phyloP scores from a whole-genome alignment of 64 coral and sea anemone genomes.

The Acropora yongei region DNA sequence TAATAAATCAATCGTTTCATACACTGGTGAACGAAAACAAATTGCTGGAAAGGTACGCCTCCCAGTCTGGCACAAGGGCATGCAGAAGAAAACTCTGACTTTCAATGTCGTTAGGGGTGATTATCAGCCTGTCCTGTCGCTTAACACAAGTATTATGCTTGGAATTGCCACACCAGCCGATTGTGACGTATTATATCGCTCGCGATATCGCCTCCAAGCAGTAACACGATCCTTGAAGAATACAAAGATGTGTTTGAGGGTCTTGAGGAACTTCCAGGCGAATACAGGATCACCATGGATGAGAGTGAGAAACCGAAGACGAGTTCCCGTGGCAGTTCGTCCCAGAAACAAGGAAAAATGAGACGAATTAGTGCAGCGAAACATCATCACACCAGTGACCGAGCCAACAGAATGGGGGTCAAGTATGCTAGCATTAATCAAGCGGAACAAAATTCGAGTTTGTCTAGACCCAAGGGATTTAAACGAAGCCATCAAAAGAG shows the following conservation, averaged over 20 bases:
- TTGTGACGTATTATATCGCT: background rate
- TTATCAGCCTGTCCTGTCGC: too few relatives aligned
- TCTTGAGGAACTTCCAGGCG: slow-evolving; percentile 20
- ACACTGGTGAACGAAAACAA: background rate
- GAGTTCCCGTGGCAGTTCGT: slow-evolving; percentile 1
- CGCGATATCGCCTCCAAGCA: background rate
- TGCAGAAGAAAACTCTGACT: background rate
- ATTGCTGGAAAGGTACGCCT: background rate
- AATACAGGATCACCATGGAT: slow-evolving; percentile 17
- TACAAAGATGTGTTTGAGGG: slow-evolving; percentile 34
- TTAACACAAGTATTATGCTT: too few relatives aligned
- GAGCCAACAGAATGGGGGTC: too few relatives aligned
- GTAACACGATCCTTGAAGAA: slow-evolving; percentile 6
- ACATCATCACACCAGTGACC: background rate
- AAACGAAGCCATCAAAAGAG: too few relatives aligned
- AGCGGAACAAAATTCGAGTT: too few relatives aligned
- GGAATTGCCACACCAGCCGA: background rate
- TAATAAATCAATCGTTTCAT: background rate
- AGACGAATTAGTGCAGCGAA: slow-evolving; percentile 14
- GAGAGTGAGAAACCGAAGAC: slow-evolving; percentile 27
- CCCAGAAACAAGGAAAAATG: slow-evolving; percentile 27
- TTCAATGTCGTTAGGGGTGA: too few relatives aligned
- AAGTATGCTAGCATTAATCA: too few relatives aligned
- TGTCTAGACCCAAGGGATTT: too few relatives aligned
- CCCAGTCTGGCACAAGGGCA: background rate